A percentile compares a stretch with the other conserved stretches of the same genome.
phyloP scores from a whole-genome alignment of 2,888 invertebrate species.

The Drosophila phalerata region DNA sequence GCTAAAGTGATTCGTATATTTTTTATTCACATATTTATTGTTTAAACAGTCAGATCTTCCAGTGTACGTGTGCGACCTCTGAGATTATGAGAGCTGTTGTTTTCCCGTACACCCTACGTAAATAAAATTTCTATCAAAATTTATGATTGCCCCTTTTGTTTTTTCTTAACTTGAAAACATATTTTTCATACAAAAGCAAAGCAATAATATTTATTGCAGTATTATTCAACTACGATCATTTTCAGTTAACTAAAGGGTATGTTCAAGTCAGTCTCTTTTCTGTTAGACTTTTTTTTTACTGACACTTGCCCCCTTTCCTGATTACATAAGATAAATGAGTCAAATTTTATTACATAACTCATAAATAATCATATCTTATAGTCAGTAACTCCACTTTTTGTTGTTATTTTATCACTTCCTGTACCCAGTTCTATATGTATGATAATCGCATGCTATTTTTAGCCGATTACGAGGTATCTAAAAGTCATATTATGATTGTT shows the following conservation, averaged over 20 bases:
- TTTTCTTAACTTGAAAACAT: neutral
- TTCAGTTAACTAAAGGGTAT: neutral
- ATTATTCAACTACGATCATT: neutral
- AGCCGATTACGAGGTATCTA: neutral
- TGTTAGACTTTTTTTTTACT: neutral
- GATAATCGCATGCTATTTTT: neutral
- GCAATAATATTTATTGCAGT: neutral
- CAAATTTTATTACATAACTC: neutral
- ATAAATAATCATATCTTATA: neutral
- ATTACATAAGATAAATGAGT: neutral
- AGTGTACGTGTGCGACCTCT: neutral
- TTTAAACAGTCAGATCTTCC: neutral
- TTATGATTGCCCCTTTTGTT: neutral
- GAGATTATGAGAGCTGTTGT: neutral
- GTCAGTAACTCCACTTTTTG: neutral
- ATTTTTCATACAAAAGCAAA: neutral
- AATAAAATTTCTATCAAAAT: neutral
- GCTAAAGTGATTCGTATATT: neutral
- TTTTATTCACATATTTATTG: neutral
- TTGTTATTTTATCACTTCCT: neutral
- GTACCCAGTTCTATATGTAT: neutral
- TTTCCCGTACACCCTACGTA: neutral
- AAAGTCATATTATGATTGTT: neutral
- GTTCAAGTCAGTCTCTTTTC: too few relatives aligned
- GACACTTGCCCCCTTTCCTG: too few relatives aligned